phyloP scores from a whole-genome alignment of 2,797 vertebrate genomes.

The Lemur catta region DNA sequence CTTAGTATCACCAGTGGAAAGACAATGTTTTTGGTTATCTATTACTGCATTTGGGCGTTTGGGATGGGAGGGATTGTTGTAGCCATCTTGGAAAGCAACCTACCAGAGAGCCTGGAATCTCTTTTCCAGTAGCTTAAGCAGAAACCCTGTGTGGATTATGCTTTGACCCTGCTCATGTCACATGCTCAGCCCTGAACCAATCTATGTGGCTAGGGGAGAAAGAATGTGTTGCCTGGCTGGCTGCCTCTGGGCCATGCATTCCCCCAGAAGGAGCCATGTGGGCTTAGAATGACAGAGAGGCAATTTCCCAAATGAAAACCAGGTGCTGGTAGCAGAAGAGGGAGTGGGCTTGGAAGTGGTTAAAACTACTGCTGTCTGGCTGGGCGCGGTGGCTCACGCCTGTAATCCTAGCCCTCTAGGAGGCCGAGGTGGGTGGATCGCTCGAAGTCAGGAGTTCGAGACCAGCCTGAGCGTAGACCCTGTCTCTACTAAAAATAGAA shows the following conservation, averaged over 20 bases:
- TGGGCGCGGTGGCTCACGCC: too few relatives aligned
- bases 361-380: not conserved
- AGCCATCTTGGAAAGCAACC: not conserved
- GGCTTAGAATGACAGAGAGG: not conserved
- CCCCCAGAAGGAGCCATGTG: not conserved
- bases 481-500: too few relatives aligned
- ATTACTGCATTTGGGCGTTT: not conserved
- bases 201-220: not conserved
- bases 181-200: not conserved
- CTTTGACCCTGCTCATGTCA: not conserved
- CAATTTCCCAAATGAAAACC: not conserved
- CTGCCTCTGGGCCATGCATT: not conserved
- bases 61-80: not conserved
- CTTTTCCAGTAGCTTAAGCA: not conserved
- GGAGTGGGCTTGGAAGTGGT: not conserved
- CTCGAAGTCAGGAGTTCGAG: too few relatives aligned
- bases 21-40: not conserved
- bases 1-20: not conserved
- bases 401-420: too few relatives aligned
- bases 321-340: not conserved
- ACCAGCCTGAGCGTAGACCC: too few relatives aligned
- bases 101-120: not conserved
- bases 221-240: not conserved
- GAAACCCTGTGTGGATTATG: not conserved
- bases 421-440: too few relatives aligned